Conservation (phyloP, 2,113 vertebrate species). For the Syngnathus typhle region DNA sequence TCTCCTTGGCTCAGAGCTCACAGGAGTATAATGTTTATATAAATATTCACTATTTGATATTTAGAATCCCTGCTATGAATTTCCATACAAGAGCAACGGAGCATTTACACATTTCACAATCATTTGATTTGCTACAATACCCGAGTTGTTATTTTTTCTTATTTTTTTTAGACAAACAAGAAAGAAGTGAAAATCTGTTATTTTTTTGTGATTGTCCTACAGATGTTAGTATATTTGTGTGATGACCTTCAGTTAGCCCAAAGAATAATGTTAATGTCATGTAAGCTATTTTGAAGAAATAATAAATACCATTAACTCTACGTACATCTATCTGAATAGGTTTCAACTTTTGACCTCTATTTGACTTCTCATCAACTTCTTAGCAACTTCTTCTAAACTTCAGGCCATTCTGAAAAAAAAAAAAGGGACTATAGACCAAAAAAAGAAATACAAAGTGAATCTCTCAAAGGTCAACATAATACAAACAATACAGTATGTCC, state of each 20-base stretch:
- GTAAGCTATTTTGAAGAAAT: no score
- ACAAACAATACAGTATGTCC: slow-evolving; percentile 30
- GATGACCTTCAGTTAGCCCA: neutral
- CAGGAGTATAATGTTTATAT: slow-evolving; percentile 29
- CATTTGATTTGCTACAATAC: slow-evolving; percentile 4
- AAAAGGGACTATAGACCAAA: neutral
- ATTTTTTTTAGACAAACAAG: neutral
- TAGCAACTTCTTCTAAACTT: neutral
- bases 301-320: neutral
- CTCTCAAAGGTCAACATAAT: slow-evolving; percentile 49
- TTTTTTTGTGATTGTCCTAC: neutral
- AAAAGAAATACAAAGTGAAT: neutral
- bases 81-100: neutral
- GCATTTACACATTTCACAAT: slow-evolving; percentile 5
- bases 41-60: slow-evolving; percentile 33
- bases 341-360: neutral
- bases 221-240: neutral
- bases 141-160: neutral
- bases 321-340: no score
- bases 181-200: neutral
- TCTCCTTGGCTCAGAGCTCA: slow-evolving; percentile 41
- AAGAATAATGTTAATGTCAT: neutral
- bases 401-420: neutral
- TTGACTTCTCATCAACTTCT: neutral
- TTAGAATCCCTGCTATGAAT: slow-evolving; percentile 9